A percentile compares a stretch with the other conserved stretches of the same genome.
Conservation (phyloP, 1,140 invertebrate genomes). For the Lysiphlebus fabarum region DNA sequence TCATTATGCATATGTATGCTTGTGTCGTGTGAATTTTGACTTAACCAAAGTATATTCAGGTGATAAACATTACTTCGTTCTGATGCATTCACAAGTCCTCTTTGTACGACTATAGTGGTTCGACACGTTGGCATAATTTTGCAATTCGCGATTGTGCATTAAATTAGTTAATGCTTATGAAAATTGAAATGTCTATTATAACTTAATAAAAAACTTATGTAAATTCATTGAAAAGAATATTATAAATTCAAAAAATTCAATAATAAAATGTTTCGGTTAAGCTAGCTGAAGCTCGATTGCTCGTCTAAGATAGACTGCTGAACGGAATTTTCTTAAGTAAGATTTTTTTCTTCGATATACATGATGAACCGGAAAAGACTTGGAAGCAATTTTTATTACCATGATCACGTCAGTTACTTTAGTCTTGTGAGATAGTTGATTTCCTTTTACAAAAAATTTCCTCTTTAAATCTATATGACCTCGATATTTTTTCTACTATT, state of each 20-base stretch:
- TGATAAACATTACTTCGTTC: no score
- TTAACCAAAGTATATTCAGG: no score
- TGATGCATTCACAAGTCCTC: no score
- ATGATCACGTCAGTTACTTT: constrained; percentile 13
- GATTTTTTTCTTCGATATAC: constrained; percentile 9
- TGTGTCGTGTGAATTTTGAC: no score
- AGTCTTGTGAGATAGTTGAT: constrained; percentile 23
- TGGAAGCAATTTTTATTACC: not conserved
- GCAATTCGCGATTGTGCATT: constrained; percentile 7
- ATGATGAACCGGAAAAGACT: constrained; percentile 21
- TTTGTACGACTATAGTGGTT: no score
- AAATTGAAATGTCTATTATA: constrained; percentile 2
- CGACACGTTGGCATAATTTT: no score
- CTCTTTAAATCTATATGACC: constrained; percentile 25
- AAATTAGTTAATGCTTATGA: constrained; percentile 23
- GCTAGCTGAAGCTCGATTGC: not conserved
- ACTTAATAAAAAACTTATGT: not conserved
- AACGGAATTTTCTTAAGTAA: constrained; percentile 18
- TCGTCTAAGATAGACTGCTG: not conserved
- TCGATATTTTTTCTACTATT: constrained; percentile 18
- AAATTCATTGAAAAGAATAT: not conserved
- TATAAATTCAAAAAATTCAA: not conserved
- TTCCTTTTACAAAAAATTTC: constrained; percentile 28
- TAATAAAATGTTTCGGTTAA: not conserved
- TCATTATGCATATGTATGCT: no score